Percentiles rank a stretch among this genome's conserved stretches.
Conservation (phyloP, 2,113 vertebrate genomes). For the Xiphias gladius region DNA sequence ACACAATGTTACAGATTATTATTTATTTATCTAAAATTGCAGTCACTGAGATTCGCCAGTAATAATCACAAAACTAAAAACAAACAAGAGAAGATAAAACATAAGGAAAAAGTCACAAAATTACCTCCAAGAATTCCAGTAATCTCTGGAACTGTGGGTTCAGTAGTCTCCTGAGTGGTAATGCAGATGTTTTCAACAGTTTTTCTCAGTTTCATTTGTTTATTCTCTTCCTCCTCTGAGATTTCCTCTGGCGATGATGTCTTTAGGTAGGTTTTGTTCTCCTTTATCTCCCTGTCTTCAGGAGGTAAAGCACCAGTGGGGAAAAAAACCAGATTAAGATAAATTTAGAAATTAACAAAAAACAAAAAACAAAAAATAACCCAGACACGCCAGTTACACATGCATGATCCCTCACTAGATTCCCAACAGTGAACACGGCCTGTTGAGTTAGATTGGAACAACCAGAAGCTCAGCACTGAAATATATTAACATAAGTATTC, state of each 20-base stretch:
- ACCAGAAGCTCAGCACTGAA: background rate
- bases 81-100: background rate
- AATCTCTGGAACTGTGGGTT: background rate
- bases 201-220: background rate
- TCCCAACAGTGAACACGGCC: background rate
- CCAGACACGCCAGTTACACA: background rate
- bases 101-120: background rate
- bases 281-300: background rate
- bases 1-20: background rate
- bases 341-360: too few relatives aligned
- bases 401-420: too few relatives aligned
- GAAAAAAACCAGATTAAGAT: too few relatives aligned
- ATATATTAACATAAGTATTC: too few relatives aligned
- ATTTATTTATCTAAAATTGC: too few relatives aligned
- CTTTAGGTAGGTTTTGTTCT: background rate
- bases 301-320: too few relatives aligned
- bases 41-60: background rate
- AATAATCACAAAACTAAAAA: background rate
- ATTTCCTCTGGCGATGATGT: background rate
- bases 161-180: background rate
- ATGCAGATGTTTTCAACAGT: conserved; percentile 46
- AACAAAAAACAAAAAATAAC: background rate
- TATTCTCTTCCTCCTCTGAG: background rate
- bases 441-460: accelerated
- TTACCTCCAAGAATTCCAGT: conserved; percentile 34